Percentiles rank a stretch among this genome's conserved stretches.
Evolutionary conservation across 2,113 vertebrate species (phyloP).

Genomic region (Hypomesus transpacificus): DNA sequence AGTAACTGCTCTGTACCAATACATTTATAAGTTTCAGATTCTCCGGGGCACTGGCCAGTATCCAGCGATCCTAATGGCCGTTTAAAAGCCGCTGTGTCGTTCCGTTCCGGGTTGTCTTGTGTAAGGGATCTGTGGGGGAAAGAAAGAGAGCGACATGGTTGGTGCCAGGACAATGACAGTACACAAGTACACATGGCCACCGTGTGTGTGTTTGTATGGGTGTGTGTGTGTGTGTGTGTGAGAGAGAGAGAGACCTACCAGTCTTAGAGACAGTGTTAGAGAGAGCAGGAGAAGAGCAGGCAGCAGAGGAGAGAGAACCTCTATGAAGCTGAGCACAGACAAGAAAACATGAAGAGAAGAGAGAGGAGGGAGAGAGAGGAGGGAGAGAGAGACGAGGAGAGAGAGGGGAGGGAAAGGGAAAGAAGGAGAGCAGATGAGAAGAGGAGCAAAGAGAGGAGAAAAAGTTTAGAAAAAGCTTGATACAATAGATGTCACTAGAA

Average conservation of each 20-base stretch:
- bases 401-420: constrained; percentile 53
- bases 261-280: constrained; percentile 76
- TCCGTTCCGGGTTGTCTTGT: constrained; percentile 82
- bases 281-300: neutral
- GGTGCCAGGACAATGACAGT: neutral
- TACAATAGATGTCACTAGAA: neutral
- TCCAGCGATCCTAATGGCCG: constrained; percentile 47
- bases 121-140: constrained; percentile 67
- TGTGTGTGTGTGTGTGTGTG: neutral
- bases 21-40: neutral
- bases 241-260: constrained; percentile 73
- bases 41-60: constrained; percentile 47
- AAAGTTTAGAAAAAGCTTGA: constrained; percentile 2
- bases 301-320: neutral
- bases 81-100: constrained; percentile 74
- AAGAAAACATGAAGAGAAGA: constrained; percentile 65
- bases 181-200: constrained; percentile 56
- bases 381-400: constrained; percentile 77
- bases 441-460: constrained; percentile 11
- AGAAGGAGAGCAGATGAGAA: constrained; percentile 59
- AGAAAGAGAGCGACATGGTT: constrained; percentile 23
- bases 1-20: constrained; percentile 43
- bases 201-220: neutral
- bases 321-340: neutral
- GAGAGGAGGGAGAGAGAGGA: constrained; percentile 88